These are phyloP conservation scores for Phyllotis vaccarum DNA, from an alignment of 2,797 vertebrate species.

Conservation along the genomic window DNA sequence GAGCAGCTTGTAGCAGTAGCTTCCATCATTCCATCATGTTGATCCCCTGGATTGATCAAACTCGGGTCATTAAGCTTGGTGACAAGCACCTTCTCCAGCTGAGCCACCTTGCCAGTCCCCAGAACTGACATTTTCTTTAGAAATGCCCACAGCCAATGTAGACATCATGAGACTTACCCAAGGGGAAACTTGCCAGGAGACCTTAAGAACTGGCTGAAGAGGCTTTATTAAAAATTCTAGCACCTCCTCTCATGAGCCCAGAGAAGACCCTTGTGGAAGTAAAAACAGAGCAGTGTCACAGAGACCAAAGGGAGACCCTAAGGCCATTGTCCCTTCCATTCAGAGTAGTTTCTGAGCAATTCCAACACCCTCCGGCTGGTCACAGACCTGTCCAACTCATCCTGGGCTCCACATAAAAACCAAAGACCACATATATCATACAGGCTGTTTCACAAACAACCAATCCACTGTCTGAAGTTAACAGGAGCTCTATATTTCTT, in stretches of 20 bases:
- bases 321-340: background rate
- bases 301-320: background rate
- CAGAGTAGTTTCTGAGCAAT: background rate
- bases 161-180: background rate
- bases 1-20: background rate
- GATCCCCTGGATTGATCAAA: background rate
- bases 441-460: background rate
- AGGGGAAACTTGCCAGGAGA: background rate
- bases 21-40: background rate
- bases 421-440: background rate
- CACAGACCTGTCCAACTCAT: background rate
- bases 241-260: background rate
- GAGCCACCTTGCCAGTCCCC: background rate
- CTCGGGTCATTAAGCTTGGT: background rate
- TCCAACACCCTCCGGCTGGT: background rate
- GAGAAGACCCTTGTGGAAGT: background rate
- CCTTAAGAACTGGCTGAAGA: background rate
- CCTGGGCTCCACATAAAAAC: background rate
- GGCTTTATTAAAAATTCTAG: background rate
- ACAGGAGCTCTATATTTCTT: background rate
- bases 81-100: background rate
- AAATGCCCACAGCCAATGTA: background rate
- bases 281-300: background rate
- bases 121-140: background rate
- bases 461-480: background rate